Conservation (phyloP, 2,113 vertebrate species). For the Melanerpes formicivorus region DNA sequence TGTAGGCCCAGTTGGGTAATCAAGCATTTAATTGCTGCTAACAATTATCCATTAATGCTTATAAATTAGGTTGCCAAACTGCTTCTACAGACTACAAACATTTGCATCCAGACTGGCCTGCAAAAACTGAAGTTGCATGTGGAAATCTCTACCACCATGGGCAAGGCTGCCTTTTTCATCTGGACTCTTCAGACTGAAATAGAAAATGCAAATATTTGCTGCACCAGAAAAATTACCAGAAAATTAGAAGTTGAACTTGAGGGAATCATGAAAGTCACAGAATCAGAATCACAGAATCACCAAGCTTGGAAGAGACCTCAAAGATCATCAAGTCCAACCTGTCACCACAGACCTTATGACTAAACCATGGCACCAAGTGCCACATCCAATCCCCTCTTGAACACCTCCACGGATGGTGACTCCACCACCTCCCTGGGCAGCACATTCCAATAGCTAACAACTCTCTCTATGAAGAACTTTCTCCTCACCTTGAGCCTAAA, state of each 20-base stretch:
- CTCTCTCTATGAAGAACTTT: too few species aligned
- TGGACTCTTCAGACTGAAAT: neutral
- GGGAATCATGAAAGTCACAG: neutral
- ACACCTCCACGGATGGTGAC: too few species aligned
- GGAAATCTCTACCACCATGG: neutral
- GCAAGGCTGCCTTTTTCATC: neutral
- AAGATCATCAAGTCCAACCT: too few species aligned
- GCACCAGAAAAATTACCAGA: neutral
- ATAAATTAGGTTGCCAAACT: constrained; percentile 62
- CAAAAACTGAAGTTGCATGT: neutral
- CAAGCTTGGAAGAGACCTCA: too few species aligned
- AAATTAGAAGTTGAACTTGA: neutral
- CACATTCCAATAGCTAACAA: too few species aligned
- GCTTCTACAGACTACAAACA: constrained; percentile 47
- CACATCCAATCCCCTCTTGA: too few species aligned
- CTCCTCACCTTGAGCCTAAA: too few species aligned
- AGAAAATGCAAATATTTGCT: neutral
- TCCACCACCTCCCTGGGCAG: too few species aligned
- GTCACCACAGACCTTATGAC: too few species aligned
- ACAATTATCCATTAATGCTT: constrained; percentile 65
- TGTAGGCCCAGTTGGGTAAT: constrained; percentile 58
- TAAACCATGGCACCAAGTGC: too few species aligned
- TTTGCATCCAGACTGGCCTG: constrained; percentile 28
- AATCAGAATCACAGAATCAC: too few species aligned
- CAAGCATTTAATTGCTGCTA: constrained; percentile 67